Base-by-base conservation (phyloP, 2,797 vertebrate species). In the Clarias fuscus region DNA sequence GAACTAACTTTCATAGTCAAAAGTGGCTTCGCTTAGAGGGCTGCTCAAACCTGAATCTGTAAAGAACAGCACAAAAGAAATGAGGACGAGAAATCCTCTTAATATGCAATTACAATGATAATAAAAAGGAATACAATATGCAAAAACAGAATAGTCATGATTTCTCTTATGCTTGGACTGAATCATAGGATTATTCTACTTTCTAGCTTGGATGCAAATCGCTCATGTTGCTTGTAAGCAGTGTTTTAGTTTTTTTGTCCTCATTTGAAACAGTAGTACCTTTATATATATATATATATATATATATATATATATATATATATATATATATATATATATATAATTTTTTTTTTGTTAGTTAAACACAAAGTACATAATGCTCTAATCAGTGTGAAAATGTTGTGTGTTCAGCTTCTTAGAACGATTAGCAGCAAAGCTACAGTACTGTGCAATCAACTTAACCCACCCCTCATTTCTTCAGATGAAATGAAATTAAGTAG, bases 1-100 rank as follows among this genome's bases (percentile, higher is more conserved):
- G 95, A 96, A 99, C 97, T 98, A 98, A 99, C 98, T 99, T 99
- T 97, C 97, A 94, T 95, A 97, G 95, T 96, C 96, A 97, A 97
- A 97, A 95, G 97, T 96, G 94, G 96, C 97, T 95, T 98, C 97
- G 94, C 96, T 97, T 96, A 97, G 96, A 95, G 97, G 97, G 95
- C 97, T 97, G 97, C 97, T 97, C 93, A 99, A 96, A 96, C 97
- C 97, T 94, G 97, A 98, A 98, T 98, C 98, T 98, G 97, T 94
- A 96, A 96, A 97, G 95, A 95, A 98, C 95, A 97, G 96, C 94
- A 98, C 96, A 96, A 94, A 95, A 88, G 94, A 94, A 94, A 94
- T 96, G 93, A 95, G 92, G 92, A 61, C 95, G 88, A 93, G 89
- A 85, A 86, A 90, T 88, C 30, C 87, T 82, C 83, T 89, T 85